phyloP scores from a whole-genome alignment of 1,140 invertebrate species.

The Tetragnatha versicolor region DNA sequence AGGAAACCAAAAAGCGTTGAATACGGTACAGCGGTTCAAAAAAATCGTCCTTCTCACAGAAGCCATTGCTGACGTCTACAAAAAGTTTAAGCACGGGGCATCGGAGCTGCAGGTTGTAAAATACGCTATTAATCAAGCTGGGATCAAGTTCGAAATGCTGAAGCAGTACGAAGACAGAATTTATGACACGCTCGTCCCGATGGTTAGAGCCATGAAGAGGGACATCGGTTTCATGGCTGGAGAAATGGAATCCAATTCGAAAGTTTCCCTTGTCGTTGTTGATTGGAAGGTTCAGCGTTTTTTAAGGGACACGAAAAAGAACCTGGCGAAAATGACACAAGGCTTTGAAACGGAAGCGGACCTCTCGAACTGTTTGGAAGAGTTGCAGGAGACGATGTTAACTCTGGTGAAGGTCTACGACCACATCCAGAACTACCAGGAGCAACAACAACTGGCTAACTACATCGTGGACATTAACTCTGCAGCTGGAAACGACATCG shows the following conservation, averaged over 20 bases:
- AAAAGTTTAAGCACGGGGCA: neutral
- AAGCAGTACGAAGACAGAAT: neutral
- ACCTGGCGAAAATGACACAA: constrained; percentile 5
- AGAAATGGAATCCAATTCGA: neutral
- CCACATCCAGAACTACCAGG: constrained; percentile 3
- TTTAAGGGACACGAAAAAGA: neutral
- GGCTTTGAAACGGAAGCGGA: neutral
- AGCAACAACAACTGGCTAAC: neutral
- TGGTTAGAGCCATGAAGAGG: neutral
- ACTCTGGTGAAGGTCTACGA: neutral
- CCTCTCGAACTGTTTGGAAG: neutral
- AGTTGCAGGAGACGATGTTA: neutral
- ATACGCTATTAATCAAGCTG: neutral
- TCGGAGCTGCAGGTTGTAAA: neutral
- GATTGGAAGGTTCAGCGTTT: constrained; percentile 11
- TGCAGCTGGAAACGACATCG: neutral
- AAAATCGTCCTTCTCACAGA: neutral
- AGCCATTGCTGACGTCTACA: neutral
- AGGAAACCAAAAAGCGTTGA: neutral
- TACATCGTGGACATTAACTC: neutral
- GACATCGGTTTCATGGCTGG: neutral
- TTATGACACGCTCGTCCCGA: neutral
- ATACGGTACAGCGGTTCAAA: neutral
- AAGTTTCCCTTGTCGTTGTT: neutral
- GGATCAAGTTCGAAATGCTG: neutral